Evolutionary conservation across 2,888 invertebrate genomes (phyloP).

Genomic region (Mythimna albipuncta): DNA sequence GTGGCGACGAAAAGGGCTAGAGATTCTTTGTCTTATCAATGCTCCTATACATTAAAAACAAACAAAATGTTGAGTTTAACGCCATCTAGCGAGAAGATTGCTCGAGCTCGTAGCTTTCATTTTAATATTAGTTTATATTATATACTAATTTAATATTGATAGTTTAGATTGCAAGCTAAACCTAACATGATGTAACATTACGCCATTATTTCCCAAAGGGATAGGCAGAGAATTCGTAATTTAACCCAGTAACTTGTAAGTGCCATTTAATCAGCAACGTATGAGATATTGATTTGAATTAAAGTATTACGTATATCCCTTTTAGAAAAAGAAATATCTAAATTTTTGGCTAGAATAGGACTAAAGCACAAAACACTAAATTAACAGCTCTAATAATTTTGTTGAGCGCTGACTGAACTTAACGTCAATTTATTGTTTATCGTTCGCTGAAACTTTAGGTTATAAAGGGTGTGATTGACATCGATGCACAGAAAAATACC

Average conservation of each 20-base stretch:
- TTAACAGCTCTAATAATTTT: neutral
- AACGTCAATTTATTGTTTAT: conserved; percentile 21
- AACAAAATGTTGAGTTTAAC: no score
- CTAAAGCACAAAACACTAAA: conserved; percentile 28
- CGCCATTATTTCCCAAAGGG: no score
- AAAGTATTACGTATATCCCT: neutral
- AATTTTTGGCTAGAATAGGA: neutral
- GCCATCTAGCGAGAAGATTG: no score
- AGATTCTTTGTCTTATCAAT: no score
- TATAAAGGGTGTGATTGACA: no score
- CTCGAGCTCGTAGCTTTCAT: no score
- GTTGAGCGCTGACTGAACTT: conserved; percentile 4
- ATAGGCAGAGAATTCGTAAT: neutral
- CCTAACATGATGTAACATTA: conserved; percentile 9
- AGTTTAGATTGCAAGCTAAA: conserved; percentile 6
- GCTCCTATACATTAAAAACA: no score
- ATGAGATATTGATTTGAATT: neutral
- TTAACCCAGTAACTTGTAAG: neutral
- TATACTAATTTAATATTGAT: conserved; percentile 12
- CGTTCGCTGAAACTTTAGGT: no score
- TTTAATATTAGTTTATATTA: conserved; percentile 8
- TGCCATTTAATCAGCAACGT: neutral
- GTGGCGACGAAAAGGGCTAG: no score
- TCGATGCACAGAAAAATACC: no score
- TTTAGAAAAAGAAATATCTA: neutral